Conservation (phyloP, 2,113 vertebrate species). For the Elachura formosa region DNA sequence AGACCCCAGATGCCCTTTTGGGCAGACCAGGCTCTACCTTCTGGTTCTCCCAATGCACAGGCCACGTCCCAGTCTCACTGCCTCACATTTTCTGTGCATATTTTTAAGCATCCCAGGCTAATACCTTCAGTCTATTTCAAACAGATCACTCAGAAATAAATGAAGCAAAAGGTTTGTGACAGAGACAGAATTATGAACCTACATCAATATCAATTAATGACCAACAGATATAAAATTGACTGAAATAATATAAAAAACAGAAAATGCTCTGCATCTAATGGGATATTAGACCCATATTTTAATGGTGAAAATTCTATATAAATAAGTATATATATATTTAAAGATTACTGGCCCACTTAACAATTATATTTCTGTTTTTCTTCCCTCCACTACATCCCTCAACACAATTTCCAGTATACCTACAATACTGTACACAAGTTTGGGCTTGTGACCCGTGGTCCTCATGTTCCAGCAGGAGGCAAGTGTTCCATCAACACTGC, state of each 20-base stretch:
- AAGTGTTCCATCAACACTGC: background rate
- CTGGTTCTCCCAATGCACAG: background rate
- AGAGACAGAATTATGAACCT: background rate
- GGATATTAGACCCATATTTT: background rate
- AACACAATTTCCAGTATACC: background rate
- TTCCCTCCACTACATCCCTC: background rate
- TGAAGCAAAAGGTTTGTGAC: background rate
- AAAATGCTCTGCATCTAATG: background rate
- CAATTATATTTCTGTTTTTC: background rate
- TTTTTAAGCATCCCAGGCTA: background rate
- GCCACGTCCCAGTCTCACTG: background rate
- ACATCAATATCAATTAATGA: background rate
- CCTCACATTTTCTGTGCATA: background rate
- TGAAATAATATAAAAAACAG: background rate
- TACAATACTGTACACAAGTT: background rate
- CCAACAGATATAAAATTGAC: background rate
- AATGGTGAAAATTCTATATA: background rate
- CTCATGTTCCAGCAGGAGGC: background rate
- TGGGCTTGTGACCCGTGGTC: background rate
- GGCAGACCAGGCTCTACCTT: background rate
- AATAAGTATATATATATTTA: no score
- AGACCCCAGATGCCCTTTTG: background rate
- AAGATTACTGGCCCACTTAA: background rate
- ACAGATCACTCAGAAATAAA: background rate
- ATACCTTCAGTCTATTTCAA: background rate